Evolutionary conservation across 2,888 invertebrate species (phyloP), one percentile per base, ranked within the genome.

Genomic region (Ornithoptera priamus): DNA sequence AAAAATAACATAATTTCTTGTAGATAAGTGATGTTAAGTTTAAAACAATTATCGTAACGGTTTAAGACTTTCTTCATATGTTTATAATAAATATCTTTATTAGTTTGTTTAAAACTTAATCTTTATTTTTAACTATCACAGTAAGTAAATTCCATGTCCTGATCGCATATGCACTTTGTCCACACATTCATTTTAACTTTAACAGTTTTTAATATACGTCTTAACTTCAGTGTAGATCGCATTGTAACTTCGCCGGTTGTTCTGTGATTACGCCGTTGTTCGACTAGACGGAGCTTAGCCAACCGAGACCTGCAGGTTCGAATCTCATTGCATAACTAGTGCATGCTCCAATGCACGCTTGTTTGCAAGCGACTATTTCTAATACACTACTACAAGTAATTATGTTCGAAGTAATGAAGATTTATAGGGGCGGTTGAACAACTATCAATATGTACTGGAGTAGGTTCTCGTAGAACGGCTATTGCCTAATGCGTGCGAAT

Each of bases 111-210:
- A 18, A n/a, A 53, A 53, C n/a, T n/a, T n/a, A n/a, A 53, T 53
- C 50, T 50, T 18, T 8, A n/a, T 7, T 7, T 18, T 64, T 8
- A 57, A 63, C 70, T 60, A 63, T 67, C 70, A 63, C 70, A 67
- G 58, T 70, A 66, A 42, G 50, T 39, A 53, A 67, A 63, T n/a
- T 70, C 67, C 63, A 67, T 50, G 53, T 63, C 70, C 10, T 66
- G 59, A 65, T 80, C 75, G 72, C 79, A 80, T 56, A 81, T 75
- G 70, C 81, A 83, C 69, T 81, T 81, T 10, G 84, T 77, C 84
- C 84, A 85, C 75, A 81, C 75, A 73, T 78, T 80, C 76, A 81
- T 80, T 76, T 70, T 64, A 57, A 65, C 58, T 65, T 65, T 58
- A n/a, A 30, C 61, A 17, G 62, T 46, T 24, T 62, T 62, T 53